Base-by-base conservation (phyloP, 2,797 vertebrate species). In the Galago senegalensis region DNA sequence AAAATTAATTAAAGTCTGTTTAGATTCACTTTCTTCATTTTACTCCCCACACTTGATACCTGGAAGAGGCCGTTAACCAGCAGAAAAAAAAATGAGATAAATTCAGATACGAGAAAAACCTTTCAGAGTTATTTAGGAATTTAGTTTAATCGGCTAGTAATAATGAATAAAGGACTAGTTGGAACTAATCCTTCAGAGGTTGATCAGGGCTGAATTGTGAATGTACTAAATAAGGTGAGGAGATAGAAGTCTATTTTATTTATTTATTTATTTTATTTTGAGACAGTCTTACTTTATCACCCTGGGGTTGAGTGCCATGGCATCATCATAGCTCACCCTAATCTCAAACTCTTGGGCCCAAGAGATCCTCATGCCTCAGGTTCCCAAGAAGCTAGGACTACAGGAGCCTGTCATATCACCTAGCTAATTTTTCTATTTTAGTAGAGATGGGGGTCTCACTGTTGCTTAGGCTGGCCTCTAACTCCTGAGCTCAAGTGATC, bases 11-110 rank as follows among this genome's bases (percentile, higher is more conserved):
- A 86, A 34, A 12, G 53, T 87, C 25, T 82, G 56, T 25, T 75
- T 94, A 75, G 75, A 73, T 56, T 76, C 25, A 77, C 11, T 77
- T 93, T 86, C 40, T 94, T 43, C 21, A 77, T 89, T 81, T 81
- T 21, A 31, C 82, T 70, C 16, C 2, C 37, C 7, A 8, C 34
- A 12, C 20, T 81, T 83, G 83, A 77, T 70, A 65, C 31, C 25
- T 40, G 80, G n/a, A 82, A 87, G 40, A 77, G 31, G 20, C 61
- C 56, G 31, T 56, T 77, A 73, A 73, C 5, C 70, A 58, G 18
- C 46, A 67, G 8, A 5, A 72, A 70, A 34, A n/a, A 69, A 40
- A 0, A 1, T 10, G 27, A 73, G 34, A 81, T 75, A 88, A 72
- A 88, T 56, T 94, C 46, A 86, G 79, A 91, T 21, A 73, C 25